Conservation (phyloP, 2,113 vertebrate species). For the Megaceryle torquata region DNA sequence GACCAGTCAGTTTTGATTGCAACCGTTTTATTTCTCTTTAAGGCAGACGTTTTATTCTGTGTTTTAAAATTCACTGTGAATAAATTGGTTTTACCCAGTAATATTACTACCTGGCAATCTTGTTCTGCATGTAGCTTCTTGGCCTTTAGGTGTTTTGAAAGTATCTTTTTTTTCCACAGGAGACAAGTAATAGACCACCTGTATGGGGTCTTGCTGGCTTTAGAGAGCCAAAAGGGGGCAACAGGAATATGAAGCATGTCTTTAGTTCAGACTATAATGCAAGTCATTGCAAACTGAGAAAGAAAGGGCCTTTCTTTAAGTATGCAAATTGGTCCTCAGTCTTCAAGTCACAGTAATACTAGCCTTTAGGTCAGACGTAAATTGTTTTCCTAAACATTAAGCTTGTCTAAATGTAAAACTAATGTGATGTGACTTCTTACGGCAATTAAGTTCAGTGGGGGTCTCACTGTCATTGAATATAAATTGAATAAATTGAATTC, state of each 20-base stretch:
- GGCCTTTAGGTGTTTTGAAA: constrained; percentile 2
- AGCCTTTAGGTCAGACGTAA: constrained; percentile 43
- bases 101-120: neutral
- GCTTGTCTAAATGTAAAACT: constrained; percentile 9
- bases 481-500: neutral
- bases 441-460: neutral
- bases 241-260: neutral
- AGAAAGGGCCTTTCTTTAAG: constrained; percentile 34
- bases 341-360: constrained; percentile 38
- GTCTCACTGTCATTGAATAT: neutral
- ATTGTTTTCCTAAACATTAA: constrained; percentile 10
- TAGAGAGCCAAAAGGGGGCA: neutral
- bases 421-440: neutral
- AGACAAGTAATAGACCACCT: neutral
- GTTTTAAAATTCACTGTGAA: neutral
- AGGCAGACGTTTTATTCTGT: neutral
- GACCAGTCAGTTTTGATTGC: neutral
- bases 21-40: neutral
- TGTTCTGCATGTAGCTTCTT: neutral
- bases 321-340: constrained; percentile 43
- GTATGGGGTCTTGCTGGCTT: neutral
- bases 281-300: neutral
- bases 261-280: constrained; percentile 1
- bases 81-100: neutral
- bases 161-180: neutral